A percentile compares a stretch with the other conserved stretches of the same genome.
Conservation (phyloP, 2,888 invertebrate genomes). For the Calameuta pallipes region DNA sequence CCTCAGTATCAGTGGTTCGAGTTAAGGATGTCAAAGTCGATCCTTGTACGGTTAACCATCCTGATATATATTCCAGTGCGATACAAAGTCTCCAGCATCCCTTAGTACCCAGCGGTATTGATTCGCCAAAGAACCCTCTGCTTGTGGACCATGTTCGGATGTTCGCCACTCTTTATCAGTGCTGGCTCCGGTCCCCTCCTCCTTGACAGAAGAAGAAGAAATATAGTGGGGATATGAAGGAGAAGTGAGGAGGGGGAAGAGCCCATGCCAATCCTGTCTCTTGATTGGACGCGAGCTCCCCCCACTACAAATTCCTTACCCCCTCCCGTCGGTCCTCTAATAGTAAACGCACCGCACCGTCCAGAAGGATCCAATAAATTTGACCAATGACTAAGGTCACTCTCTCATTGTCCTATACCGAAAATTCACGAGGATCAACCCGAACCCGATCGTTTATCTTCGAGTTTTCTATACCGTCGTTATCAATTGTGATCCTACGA, state of each 20-base stretch:
- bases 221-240: background rate
- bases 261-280: background rate
- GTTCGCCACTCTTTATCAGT: conserved; percentile 6
- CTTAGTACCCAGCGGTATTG: background rate
- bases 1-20: background rate
- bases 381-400: background rate
- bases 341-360: background rate
- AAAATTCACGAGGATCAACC: background rate
- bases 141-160: background rate
- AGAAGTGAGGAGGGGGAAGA: background rate
- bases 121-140: conserved; percentile 1
- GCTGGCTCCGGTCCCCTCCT: background rate
- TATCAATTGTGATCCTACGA: background rate
- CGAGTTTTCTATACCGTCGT: background rate
- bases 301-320: background rate
- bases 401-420: background rate
- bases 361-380: background rate
- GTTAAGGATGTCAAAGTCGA: background rate
- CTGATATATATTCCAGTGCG: background rate
- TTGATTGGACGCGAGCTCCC: background rate
- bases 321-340: background rate
- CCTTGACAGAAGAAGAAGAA: background rate
- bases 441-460: background rate
- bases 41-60: background rate
- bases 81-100: background rate